Base-by-base conservation (phyloP, 2,113 vertebrate species). In the Anarhynchus alexandrinus region DNA sequence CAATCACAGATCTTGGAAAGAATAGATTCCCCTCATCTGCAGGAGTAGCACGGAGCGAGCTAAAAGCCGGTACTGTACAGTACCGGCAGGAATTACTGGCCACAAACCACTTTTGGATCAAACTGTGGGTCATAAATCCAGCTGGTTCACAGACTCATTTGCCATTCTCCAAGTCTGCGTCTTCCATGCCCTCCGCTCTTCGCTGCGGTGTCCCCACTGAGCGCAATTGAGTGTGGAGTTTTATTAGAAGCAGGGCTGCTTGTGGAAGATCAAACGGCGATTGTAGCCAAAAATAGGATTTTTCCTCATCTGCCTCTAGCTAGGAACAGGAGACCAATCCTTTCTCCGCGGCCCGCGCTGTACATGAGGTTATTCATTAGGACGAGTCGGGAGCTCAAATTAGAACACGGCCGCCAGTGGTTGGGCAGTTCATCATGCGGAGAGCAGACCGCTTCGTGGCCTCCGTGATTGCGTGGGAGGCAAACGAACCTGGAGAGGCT, bases 351-450 rank as follows among this genome's bases (percentile, higher is more conserved):
- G 86, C 85, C 79, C 0, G 2, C 81, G 89, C 86, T 43, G 88
- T 86, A 88, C 90, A 47, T 40, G 90, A 90, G 85, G 93, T 96
- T 96, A 94, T 95, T 97, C 95, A 93, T 97, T 93, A 96, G 96
- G 89, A 73, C 65, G 82, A 27, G 84, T 90, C 2, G 0, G 64
- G 87, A 95, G 83, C 96, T 94, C 62, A 77, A 96, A 95, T 96
- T 93, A 93, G 94, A 96, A 42, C 86, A 52, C 52, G 67, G 77
- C 95, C 94, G 95, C 77, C 93, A 70, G 86, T 91, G 2, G 1
- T 62, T 84, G 91, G 66, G 86, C 65, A 87, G 91, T 94, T 94
- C 83, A 72, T 96, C 89, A 86, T 20, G 51, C 8, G 1, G 65
- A 74, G 83, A 94, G 61, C 77, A 65, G 86, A 47, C 88, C 91